These are phyloP conservation scores for Amphibalanus amphitrite DNA, from an alignment of 1,140 invertebrate genomes.

Conservation along the genomic window DNA sequence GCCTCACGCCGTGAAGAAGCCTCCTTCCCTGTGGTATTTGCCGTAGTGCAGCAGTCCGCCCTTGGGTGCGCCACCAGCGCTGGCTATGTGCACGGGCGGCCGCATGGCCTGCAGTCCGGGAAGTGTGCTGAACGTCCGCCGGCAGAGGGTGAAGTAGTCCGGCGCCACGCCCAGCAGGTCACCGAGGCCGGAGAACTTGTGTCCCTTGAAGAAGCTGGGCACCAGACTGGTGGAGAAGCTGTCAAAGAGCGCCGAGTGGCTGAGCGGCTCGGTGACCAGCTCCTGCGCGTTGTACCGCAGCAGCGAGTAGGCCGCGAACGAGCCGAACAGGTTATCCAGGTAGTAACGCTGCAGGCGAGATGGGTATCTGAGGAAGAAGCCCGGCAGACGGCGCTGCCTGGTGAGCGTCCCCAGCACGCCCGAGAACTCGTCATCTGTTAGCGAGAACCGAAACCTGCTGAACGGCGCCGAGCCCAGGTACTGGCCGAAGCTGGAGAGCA, in stretches of 20 bases:
- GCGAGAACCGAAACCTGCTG: neutral
- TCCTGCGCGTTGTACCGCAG: neutral
- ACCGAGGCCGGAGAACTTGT: neutral
- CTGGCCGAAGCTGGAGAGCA: neutral
- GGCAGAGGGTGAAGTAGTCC: neutral
- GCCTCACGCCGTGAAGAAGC: no score
- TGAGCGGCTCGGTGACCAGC: neutral
- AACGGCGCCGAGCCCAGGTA: neutral
- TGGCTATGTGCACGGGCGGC: no score
- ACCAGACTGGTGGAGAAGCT: neutral
- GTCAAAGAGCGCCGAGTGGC: neutral
- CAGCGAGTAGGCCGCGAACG: neutral
- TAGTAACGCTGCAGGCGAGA: neutral
- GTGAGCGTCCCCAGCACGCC: neutral
- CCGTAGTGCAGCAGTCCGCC: no score
- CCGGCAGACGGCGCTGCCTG: neutral
- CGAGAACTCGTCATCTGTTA: neutral
- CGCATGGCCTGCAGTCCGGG: no score
- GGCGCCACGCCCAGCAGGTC: neutral
- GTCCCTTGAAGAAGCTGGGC: neutral
- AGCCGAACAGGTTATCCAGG: neutral
- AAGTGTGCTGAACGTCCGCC: neutral
- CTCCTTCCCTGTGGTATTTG: no score
- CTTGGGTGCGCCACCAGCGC: no score
- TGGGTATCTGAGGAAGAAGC: neutral